Evolutionary conservation across 2,113 vertebrate species (phyloP).

Genomic region (Electrona antarctica): DNA sequence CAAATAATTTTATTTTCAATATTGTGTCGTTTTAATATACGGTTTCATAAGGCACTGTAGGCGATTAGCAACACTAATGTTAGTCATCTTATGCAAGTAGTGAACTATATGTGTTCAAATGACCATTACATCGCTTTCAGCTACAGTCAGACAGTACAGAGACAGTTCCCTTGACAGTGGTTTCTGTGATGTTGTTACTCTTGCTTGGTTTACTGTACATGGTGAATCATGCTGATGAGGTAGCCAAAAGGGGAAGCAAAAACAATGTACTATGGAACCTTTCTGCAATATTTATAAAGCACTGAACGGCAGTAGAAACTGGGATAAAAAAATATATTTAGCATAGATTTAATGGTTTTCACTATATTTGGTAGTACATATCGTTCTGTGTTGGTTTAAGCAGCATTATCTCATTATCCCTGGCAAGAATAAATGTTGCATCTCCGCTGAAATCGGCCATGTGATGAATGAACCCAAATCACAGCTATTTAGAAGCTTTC

Average conservation of each 20-base stretch:
- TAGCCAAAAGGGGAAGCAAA: neutral
- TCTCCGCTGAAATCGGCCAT: conserved; percentile 15
- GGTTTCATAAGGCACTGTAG: neutral
- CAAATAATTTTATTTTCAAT: too few relatives aligned
- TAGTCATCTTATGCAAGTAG: too few relatives aligned
- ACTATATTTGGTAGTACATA: neutral
- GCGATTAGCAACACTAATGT: neutral
- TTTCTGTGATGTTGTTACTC: neutral
- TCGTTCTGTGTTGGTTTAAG: neutral
- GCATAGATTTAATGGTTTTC: neutral
- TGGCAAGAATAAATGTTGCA: conserved; percentile 3
- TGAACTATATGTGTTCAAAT: neutral
- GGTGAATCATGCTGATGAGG: neutral
- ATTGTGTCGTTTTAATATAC: neutral
- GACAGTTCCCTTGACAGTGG: neutral
- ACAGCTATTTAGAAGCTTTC: conserved; percentile 26
- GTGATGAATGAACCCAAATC: conserved; percentile 36
- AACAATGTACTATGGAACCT: neutral
- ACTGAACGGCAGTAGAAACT: neutral
- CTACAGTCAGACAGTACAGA: neutral
- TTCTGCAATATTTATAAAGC: neutral
- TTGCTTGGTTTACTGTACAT: neutral
- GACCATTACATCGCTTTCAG: neutral
- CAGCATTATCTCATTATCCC: neutral
- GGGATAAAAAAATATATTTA: neutral